Percentiles rank a stretch among this genome's conserved stretches.
Conservation (phyloP, 2,113 vertebrate species). For the Emydura subglobosa region DNA sequence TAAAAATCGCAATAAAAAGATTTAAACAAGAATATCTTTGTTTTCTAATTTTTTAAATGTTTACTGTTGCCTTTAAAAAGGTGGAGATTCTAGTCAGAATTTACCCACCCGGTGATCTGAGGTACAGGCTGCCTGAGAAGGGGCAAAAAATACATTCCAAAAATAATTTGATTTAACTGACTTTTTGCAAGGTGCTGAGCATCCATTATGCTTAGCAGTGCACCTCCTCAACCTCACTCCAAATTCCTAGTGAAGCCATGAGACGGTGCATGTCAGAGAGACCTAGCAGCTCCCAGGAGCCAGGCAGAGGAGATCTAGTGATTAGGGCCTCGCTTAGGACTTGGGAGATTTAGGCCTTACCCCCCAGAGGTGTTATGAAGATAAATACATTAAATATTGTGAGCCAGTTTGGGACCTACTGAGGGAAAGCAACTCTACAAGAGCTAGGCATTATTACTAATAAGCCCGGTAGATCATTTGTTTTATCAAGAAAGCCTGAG, state of each 20-base stretch:
- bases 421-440: background rate
- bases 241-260: background rate
- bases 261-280: background rate
- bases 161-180: background rate
- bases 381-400: no score
- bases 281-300: no score
- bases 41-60: background rate
- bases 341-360: background rate
- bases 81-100: background rate
- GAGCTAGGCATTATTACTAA: background rate
- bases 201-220: no score
- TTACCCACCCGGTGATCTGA: background rate
- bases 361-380: no score
- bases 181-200: no score
- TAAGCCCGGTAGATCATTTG: background rate
- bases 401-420: background rate
- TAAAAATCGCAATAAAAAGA: background rate
- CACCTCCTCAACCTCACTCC: no score
- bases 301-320: background rate
- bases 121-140: background rate
- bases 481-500: conserved; percentile 13
- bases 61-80: background rate
- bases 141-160: background rate
- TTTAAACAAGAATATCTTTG: background rate
- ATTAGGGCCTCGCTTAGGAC: background rate